Evolutionary conservation across 2,113 vertebrate genomes (phyloP).

Genomic region (Alouatta palliata): DNA sequence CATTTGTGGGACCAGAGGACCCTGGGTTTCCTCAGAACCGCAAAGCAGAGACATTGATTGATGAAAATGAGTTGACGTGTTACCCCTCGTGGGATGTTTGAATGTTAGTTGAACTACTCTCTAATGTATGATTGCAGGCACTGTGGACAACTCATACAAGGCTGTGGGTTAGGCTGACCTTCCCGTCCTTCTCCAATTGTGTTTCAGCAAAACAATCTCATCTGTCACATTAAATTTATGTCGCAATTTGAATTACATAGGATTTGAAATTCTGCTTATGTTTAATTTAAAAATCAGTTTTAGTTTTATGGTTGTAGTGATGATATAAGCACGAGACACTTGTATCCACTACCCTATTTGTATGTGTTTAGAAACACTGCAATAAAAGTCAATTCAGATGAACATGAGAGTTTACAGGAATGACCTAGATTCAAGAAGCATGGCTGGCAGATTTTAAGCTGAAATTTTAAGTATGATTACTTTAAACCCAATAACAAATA

Average conservation of each 20-base stretch:
- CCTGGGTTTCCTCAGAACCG: not conserved
- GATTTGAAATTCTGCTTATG: not conserved
- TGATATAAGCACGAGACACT: not conserved
- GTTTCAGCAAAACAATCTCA: not conserved
- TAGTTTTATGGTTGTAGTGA: not conserved
- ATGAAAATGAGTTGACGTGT: not conserved
- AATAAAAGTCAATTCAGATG: not conserved
- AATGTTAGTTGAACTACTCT: not conserved
- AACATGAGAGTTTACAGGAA: not conserved
- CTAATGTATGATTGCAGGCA: not conserved
- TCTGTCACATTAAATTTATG: not conserved
- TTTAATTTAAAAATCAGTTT: not conserved
- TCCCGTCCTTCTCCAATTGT: not conserved
- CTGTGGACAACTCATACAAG: not conserved
- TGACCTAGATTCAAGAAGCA: not conserved
- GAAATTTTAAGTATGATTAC: not conserved
- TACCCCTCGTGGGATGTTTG: not conserved
- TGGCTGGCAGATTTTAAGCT: not conserved
- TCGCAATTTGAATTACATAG: not conserved
- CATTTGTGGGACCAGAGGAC: not conserved
- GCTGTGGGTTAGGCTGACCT: fast-evolving
- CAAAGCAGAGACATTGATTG: not conserved
- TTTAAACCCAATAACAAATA: not conserved
- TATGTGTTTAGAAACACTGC: fast-evolving
- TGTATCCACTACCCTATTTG: not conserved